phyloP scores from a whole-genome alignment of 1,140 invertebrate genomes.

The Acromyrmex echinatior region DNA sequence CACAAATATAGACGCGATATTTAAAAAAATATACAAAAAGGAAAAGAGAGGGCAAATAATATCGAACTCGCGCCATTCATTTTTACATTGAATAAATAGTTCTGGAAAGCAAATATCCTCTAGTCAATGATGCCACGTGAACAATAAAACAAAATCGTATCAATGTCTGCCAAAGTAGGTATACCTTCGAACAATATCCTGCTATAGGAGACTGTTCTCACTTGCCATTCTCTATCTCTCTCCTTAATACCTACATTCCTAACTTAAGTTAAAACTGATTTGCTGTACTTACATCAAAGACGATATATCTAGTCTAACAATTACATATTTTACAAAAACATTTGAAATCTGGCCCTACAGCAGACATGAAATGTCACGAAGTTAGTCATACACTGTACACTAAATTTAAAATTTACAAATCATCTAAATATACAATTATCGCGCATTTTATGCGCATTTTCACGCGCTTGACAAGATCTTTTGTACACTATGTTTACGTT shows the following conservation, averaged over 20 bases:
- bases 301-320: slow-evolving; percentile 80
- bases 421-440: slow-evolving; percentile 54
- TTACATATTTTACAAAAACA: slow-evolving; percentile 83
- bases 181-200: slow-evolving; percentile 76
- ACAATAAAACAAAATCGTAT: slow-evolving; percentile 74
- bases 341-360: slow-evolving; percentile 78
- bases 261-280: slow-evolving; percentile 75
- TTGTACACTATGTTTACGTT: slow-evolving; percentile 25
- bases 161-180: slow-evolving; percentile 85
- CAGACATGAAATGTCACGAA: slow-evolving; percentile 76
- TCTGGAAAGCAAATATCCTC: slow-evolving; percentile 9
- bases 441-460: slow-evolving; percentile 12
- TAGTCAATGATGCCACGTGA: slow-evolving; percentile 30
- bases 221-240: slow-evolving; percentile 74
- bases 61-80: slow-evolving; percentile 46
- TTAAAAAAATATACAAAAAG: slow-evolving; percentile 70
- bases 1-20: slow-evolving; percentile 75
- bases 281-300: slow-evolving; percentile 79
- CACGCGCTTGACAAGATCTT: slow-evolving; percentile 23
- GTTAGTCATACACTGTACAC: slow-evolving; percentile 80
- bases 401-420: slow-evolving; percentile 74
- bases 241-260: slow-evolving; percentile 71
- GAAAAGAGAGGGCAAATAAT: slow-evolving; percentile 65
- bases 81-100: slow-evolving; percentile 44
- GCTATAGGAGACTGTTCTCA: slow-evolving; percentile 68